phyloP scores from a whole-genome alignment of 1,140 invertebrate species.

The Radopholus similis region DNA sequence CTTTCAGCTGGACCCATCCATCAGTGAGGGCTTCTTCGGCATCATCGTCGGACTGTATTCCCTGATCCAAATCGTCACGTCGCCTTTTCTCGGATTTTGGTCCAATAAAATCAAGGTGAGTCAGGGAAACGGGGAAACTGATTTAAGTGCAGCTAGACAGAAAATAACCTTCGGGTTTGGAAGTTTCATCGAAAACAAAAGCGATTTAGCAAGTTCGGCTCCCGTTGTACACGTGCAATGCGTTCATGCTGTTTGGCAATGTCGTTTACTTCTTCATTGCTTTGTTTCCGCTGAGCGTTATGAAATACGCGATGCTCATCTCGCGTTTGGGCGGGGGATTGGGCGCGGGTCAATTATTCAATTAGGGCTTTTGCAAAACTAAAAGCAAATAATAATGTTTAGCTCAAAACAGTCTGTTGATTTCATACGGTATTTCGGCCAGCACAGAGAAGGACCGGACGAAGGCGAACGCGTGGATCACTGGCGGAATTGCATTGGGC shows the following conservation, averaged over 20 bases:
- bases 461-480: conserved; percentile 23
- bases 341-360: no score
- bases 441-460: conserved; percentile 15
- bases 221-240: conserved; percentile 59
- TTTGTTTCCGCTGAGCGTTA: conserved; percentile 15
- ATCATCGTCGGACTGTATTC: conserved; percentile 27
- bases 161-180: no score
- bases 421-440: conserved; percentile 19
- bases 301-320: conserved; percentile 27
- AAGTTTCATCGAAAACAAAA: no score
- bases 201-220: conserved; percentile 44
- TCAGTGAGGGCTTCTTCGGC: conserved; percentile 35
- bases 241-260: conserved; percentile 60
- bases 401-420: conserved; percentile 20
- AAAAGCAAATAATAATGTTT: not conserved
- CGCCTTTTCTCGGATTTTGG: conserved; percentile 31
- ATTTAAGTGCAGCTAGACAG: no score
- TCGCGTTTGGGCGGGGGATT: conserved; percentile 30
- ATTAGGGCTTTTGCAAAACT: no score
- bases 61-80: conserved; percentile 29
- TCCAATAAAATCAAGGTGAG: conserved; percentile 3
- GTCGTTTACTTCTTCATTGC: conserved; percentile 61
- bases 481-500: conserved; percentile 29
- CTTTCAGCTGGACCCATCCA: conserved; percentile 28
- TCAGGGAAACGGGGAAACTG: no score